Evolutionary conservation across 1,140 invertebrate species (phyloP).

Genomic region (Dendrolimus kikuchii): DNA sequence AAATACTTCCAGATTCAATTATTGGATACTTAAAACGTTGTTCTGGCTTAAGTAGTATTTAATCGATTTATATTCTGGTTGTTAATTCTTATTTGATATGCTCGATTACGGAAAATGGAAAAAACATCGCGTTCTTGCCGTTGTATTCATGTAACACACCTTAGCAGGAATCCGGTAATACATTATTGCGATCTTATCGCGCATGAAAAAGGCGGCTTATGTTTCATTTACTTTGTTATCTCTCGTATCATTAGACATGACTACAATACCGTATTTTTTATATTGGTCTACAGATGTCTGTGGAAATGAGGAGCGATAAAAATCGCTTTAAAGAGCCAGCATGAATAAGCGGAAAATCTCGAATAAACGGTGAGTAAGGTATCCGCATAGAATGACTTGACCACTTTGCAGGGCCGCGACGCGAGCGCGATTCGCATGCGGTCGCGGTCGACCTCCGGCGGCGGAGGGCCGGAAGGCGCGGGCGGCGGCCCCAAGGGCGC

Average conservation of each 20-base stretch:
- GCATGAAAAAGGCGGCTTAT: too few species aligned
- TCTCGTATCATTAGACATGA: constrained; percentile 7
- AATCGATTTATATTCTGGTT: too few species aligned
- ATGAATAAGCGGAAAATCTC: constrained; percentile 14
- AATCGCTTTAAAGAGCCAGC: constrained; percentile 17
- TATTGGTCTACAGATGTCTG: constrained; percentile 23
- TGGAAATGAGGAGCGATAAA: constrained; percentile 16
- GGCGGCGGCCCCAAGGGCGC: constrained; percentile 14
- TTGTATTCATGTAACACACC: too few species aligned
- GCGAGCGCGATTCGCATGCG: constrained; percentile 38
- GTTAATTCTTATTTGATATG: too few species aligned
- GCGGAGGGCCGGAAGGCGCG: constrained; percentile 18
- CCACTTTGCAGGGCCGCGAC: constrained; percentile 35
- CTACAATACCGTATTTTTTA: constrained; percentile 18
- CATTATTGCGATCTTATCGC: too few species aligned
- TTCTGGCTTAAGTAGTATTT: too few species aligned
- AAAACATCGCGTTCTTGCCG: too few species aligned
- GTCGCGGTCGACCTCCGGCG: constrained; percentile 50
- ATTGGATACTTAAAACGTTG: too few species aligned
- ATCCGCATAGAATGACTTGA: constrained; percentile 10
- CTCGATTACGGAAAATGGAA: too few species aligned
- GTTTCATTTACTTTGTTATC: neutral
- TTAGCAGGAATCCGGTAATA: too few species aligned
- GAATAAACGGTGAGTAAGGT: constrained; percentile 19
- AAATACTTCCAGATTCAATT: too few species aligned